These are phyloP conservation scores for Ailuropoda melanoleuca DNA, from an alignment of 2,113 vertebrate species.

Conservation along the genomic window DNA sequence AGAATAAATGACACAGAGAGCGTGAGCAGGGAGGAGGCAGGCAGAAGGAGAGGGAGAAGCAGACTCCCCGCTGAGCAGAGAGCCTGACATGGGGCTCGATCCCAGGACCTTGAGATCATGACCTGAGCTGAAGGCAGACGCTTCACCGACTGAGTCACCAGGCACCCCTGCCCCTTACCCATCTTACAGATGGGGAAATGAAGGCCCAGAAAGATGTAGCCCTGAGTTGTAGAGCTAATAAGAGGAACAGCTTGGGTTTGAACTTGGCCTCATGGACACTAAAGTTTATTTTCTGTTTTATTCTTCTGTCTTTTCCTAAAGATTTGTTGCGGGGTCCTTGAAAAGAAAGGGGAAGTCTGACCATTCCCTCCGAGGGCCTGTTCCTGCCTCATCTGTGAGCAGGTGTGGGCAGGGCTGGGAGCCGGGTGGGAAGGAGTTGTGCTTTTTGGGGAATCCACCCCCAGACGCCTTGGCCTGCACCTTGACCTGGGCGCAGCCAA, in stretches of 20 bases:
- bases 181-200: background rate
- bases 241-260: background rate
- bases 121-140: no score
- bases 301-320: background rate
- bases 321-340: background rate
- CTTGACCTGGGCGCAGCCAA: background rate
- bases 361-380: background rate
- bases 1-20: no score
- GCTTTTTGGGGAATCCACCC: background rate
- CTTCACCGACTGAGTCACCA: no score
- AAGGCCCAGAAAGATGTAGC: background rate
- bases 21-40: no score
- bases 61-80: no score
- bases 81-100: accelerated
- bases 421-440: background rate
- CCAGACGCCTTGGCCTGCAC: background rate
- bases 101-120: no score
- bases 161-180: no score
- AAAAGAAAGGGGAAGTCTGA: background rate
- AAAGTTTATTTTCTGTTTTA: background rate
- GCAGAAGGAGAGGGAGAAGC: no score
- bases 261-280: background rate
- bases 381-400: background rate
- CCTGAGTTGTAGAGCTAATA: background rate
- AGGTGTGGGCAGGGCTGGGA: background rate